Percentiles rank a stretch among this genome's conserved stretches.
These are phyloP conservation scores for Scarus forsteni DNA, from an alignment of 2,797 vertebrate species.

Conservation along the genomic window DNA sequence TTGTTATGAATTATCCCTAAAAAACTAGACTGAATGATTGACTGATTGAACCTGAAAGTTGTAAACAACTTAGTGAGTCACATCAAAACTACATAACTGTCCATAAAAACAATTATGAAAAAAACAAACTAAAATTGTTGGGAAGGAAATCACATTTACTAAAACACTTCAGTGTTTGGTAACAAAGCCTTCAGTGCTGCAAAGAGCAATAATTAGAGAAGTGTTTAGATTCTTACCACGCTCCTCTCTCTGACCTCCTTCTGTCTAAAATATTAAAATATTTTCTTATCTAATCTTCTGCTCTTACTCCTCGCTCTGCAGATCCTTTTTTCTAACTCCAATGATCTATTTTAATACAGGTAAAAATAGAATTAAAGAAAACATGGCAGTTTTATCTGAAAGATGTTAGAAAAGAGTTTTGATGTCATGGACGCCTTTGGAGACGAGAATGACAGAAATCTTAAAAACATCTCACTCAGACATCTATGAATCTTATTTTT, in stretches of 20 bases:
- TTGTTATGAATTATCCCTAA: no score
- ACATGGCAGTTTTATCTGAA: constrained; percentile 30
- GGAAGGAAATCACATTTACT: no score
- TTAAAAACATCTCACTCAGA: neutral
- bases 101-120: no score
- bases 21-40: no score
- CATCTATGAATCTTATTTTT: neutral
- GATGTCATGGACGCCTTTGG: constrained; percentile 39
- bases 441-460: constrained; percentile 22
- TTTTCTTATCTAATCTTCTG: constrained; percentile 12
- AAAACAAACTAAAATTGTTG: no score
- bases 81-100: no score
- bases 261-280: neutral
- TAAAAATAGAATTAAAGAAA: constrained; percentile 57
- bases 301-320: neutral
- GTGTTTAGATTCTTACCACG: neutral
- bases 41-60: no score
- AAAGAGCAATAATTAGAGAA: neutral
- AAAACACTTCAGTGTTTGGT: no score
- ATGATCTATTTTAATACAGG: constrained; percentile 34
- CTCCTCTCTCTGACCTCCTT: neutral
- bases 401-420: constrained; percentile 14
- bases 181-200: no score
- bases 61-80: no score
- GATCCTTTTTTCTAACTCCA: constrained; percentile 16